Base-by-base conservation (phyloP, 1,140 invertebrate species). In the Melanaphis sacchari region DNA sequence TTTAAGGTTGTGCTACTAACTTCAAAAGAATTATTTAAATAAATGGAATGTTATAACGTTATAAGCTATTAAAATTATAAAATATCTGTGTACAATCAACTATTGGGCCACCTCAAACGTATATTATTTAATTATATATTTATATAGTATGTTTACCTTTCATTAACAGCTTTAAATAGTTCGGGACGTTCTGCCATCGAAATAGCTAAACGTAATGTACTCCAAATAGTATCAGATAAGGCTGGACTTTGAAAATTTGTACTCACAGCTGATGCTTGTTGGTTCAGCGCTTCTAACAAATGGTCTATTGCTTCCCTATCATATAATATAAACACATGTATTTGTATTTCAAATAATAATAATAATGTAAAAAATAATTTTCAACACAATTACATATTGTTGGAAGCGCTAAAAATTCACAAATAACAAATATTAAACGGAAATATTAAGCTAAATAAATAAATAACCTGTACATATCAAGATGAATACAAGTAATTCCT, bases 201-300 rank as follows among this genome's bases (percentile, higher is more conserved):
- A 52, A 99, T 96, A 82, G 98, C 98, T 96, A 99, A 98, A 95
- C 98, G 96, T 54, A 99, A 96, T 2, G 98, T 99, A 43, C 97
- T 97, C 99, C 99, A 99, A 95, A 99, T 99, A 49, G 98, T 98
- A 94, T 98, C 97, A 0, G 98, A 99, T 97, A 98, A 98, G 93
- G 96, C 94, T 38, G 94, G 94, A 91, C 94, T 94, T 59, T 95
- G 95, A 52, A 95, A 96, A 94, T 94, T 96, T 93, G 94, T 95
- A 93, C 95, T 97, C 95, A 95, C 96, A 52, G 97, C 98, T 94
- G 97, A 96, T 36, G 97, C 96, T 96, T 99, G 99, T 95, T 99
- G 97, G 96, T 99, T 99, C 21, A 99, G 96, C 0, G 99, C 99
- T 31, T 97, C 97, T 41, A 99, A 95, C 94, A 99, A 97, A 95